Conservation (phyloP, 2,888 invertebrate species). For the Synanthedon myopaeformis region DNA sequence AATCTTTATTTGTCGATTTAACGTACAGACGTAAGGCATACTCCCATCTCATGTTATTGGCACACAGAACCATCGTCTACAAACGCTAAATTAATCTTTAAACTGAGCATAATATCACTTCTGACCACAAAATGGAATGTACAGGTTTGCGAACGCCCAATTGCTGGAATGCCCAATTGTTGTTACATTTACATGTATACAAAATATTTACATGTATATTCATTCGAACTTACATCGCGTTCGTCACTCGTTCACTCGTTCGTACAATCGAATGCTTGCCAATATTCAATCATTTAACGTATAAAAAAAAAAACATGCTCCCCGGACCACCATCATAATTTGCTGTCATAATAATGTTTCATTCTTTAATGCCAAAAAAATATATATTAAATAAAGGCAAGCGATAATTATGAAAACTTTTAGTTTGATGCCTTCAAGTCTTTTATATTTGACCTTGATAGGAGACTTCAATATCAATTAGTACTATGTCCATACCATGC, state of each 20-base stretch:
- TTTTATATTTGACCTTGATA: too few species aligned
- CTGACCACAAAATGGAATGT: slow-evolving; percentile 55
- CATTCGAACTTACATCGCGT: slow-evolving; percentile 21
- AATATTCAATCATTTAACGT: slow-evolving; percentile 7
- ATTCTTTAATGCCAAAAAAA: too few species aligned
- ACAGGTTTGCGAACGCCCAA: slow-evolving; percentile 22
- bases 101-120: slow-evolving; percentile 48
- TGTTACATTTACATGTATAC: background rate
- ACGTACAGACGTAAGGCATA: slow-evolving; percentile 67
- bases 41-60: slow-evolving; percentile 58
- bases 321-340: too few species aligned
- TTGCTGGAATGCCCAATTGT: slow-evolving; percentile 42
- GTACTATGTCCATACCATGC: too few species aligned
- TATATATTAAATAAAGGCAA: too few species aligned
- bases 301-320: too few species aligned
- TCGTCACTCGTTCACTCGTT: slow-evolving; percentile 24
- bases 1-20: slow-evolving; percentile 68
- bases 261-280: slow-evolving; percentile 37
- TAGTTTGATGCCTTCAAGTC: too few species aligned
- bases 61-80: slow-evolving; percentile 50
- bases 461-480: too few species aligned
- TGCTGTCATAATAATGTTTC: too few species aligned
- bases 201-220: background rate
- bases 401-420: too few species aligned
- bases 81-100: slow-evolving; percentile 27